These are phyloP conservation scores for Aplysina aerophoba DNA, from an alignment of 37 sponge, comb jelly and placozoan genomes.

Conservation along the genomic window DNA sequence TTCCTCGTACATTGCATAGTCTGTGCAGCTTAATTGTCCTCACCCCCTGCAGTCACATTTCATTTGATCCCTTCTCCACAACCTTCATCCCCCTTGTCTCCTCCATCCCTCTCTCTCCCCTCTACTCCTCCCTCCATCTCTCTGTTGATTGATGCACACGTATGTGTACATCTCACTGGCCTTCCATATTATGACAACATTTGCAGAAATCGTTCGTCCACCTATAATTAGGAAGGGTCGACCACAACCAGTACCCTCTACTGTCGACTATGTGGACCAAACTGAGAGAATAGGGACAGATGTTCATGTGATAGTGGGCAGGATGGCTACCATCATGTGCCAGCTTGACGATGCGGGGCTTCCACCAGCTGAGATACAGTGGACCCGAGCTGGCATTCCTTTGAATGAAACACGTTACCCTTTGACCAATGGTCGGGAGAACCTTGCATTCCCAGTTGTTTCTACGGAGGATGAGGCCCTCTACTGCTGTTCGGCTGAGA, in stretches of 20 bases:
- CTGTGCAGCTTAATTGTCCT: too few species aligned
- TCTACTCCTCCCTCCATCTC: not conserved
- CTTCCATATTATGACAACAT: not conserved
- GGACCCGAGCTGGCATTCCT: not conserved
- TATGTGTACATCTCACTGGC: too few species aligned
- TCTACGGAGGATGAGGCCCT: not conserved
- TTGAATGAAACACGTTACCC: not conserved
- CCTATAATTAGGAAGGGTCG: not conserved
- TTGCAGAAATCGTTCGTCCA: constrained; percentile 6
- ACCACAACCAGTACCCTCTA: not conserved
- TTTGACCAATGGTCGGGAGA: too few species aligned
- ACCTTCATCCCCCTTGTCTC: not conserved
- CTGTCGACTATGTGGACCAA: not conserved
- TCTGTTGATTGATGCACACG: too few species aligned
- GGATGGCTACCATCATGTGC: constrained; percentile 9
- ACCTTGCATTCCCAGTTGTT: not conserved
- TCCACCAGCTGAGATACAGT: not conserved
- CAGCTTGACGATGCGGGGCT: not conserved
- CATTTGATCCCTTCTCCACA: not conserved
- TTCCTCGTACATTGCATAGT: not conserved
- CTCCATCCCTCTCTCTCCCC: not conserved
- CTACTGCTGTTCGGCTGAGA: constrained; percentile 31
- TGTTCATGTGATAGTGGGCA: not conserved
- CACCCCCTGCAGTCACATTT: not conserved
- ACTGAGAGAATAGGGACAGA: constrained; percentile 6